Evolutionary conservation across 2,888 invertebrate genomes (phyloP), one percentile per base, ranked within the genome.

Genomic region (Cosmia trapezina): DNA sequence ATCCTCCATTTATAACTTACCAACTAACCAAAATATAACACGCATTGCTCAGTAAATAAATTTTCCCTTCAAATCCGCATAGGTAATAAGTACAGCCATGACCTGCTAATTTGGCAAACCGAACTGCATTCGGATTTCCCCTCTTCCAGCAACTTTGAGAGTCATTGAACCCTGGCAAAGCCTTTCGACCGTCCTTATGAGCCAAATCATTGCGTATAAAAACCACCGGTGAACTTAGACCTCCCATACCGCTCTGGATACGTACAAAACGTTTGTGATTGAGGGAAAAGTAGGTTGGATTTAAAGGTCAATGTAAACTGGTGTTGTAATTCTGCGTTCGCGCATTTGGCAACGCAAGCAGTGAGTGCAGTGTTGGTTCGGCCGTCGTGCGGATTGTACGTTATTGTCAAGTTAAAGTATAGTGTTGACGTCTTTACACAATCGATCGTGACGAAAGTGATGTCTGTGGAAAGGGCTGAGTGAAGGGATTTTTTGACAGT

Each of bases 341-440:
- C 88, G 90, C 90, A 89, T 84, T 87, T 86, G 85, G 86, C 84
- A 83, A 83, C 82, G 88, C 86, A 85, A 87, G 80, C 68, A 76
- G 70, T 4, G 57, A 83, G 76, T 83, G 86, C 86, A 89, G 87
- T 89, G 86, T 85, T 88, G 83, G 75, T 77, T 78, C 61, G 83
- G 78, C 72, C 78, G 80, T 77, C 84, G 86, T 65, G 71, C 82
- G 73, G 73, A 78, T 75, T 59, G 78, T 83, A 89, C 91, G 89
- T 81, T 70, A 43, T 47, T 70, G 78, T 69, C 57, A 45, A 63
- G 19, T 68, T 56, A 17, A 19, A 56, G 43, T 49, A 47, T 49
- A 22, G 75, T 82, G 72, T 76, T 80, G 81, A 76, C 61, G 49
- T 61, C 69, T 73, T 76, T 51, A 54, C 70, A 70, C 61, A 56